Conservation (phyloP, 2,797 vertebrate species). For the Molossus molossus region DNA sequence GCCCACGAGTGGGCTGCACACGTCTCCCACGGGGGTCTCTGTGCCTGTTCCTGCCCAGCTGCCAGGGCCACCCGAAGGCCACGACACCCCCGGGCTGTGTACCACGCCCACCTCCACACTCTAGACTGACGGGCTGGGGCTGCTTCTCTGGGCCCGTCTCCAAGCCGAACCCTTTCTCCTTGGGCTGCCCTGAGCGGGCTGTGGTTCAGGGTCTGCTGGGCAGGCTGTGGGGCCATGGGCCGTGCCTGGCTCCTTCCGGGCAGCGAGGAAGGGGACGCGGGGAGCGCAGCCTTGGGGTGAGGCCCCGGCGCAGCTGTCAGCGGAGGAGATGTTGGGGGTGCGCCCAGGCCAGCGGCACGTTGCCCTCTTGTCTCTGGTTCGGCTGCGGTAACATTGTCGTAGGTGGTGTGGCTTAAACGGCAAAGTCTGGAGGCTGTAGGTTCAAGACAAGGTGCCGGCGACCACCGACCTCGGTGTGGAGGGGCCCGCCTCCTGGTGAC, state of each 20-base stretch:
- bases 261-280: background rate
- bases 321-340: background rate
- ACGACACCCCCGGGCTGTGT: conserved; percentile 83
- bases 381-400: fast-evolving
- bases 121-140: fast-evolving
- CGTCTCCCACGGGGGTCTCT: too few relatives aligned
- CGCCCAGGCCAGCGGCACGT: fast-evolving
- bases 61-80: conserved; percentile 54
- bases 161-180: fast-evolving
- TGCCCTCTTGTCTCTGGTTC: fast-evolving
- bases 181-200: background rate
- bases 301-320: fast-evolving
- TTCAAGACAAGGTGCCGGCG: background rate
- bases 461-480: background rate
- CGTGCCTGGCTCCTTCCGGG: background rate
- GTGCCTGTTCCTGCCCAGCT: conserved; percentile 54
- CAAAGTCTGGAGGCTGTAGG: too few relatives aligned
- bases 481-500: background rate
- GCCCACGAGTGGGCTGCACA: background rate
- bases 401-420: fast-evolving
- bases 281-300: background rate
- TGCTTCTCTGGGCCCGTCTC: background rate
- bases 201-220: background rate
- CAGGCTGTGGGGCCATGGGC: background rate
- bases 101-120: fast-evolving